Evolutionary conservation across 53 echinoderm and acorn worm species (phyloP), one percentile per base, ranked within the genome.

Genomic region (Astropecten irregularis): DNA sequence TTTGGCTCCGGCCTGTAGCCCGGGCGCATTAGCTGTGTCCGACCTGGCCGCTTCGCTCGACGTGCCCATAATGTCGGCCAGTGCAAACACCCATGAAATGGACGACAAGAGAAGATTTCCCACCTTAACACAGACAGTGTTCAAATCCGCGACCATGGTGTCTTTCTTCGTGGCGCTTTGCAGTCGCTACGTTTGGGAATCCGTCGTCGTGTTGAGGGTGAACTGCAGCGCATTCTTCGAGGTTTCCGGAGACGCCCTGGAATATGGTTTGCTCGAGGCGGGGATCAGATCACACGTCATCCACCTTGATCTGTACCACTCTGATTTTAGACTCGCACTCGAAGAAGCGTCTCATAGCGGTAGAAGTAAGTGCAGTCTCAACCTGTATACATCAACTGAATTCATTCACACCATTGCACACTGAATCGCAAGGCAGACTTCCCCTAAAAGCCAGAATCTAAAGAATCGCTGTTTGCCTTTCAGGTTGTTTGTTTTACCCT

Each of bases 51-150:
- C 61, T 7, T 35, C 34, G 72, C 18, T 71, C 10, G 49, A 71
- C 7, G 10, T 71, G 2, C 49, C 72, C 9, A 30, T 71, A 16
- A 10, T 71, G 14, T 40, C 72, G 8, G 72, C 42, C 18, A 71
- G 72, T 34, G 72, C 50, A 15, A 49, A 15, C 18, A 13, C 72
- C 6, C 32, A 51, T 35, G 72, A 49, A 21, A 9, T 92, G 50
- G 88, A 92, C 48, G 68, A 92, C 51, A 88, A 88, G 31, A 37
- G 16, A 1, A 70, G 79, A 1, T 88, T 54, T 18, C 49, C 68
- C 2, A 92, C 88, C 9, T 64, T 92, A 6, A 88, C 85, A 9
- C 65, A 66, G 13, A 40, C 31, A 22, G 42, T 40, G 3, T 66
- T 22, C 40, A 29, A 66, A 40, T 25, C 66, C 3, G 21, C 13